Conservation (phyloP, 2,113 vertebrate species). For the Etheostoma cragini region DNA sequence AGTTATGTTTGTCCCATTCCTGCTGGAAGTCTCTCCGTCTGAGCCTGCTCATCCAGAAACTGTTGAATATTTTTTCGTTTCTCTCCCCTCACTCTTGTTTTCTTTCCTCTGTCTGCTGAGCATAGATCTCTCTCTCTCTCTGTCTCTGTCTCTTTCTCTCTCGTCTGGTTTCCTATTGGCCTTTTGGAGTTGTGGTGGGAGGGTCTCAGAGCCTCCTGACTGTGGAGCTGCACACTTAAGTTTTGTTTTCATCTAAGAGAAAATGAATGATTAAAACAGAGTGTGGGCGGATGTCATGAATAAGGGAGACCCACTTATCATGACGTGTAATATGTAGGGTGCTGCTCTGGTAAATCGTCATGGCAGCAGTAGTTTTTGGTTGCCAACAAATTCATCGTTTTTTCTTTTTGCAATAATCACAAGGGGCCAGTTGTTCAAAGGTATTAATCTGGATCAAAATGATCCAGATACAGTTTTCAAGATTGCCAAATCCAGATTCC, state of each 20-base stretch:
- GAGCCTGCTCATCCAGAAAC: slow-evolving; percentile 89
- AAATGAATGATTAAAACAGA: slow-evolving; percentile 28
- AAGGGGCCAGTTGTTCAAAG: too few relatives aligned
- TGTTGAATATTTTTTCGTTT: slow-evolving; percentile 66
- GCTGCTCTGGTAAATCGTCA: neutral
- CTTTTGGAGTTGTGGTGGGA: slow-evolving; percentile 9
- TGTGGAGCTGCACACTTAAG: slow-evolving; percentile 40
- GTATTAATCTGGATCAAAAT: too few relatives aligned
- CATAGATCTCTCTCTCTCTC: neutral
- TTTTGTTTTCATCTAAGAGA: slow-evolving; percentile 17
- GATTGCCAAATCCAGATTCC: too few relatives aligned
- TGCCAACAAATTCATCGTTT: neutral
- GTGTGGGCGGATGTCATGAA: neutral
- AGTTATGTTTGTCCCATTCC: slow-evolving; percentile 54
- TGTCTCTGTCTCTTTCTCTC: too few relatives aligned
- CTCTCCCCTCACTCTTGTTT: slow-evolving; percentile 45
- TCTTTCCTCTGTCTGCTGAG: slow-evolving; percentile 34
- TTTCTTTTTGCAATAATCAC: neutral
- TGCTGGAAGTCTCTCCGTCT: slow-evolving; percentile 82
- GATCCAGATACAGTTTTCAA: too few relatives aligned
- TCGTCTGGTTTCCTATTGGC: slow-evolving; percentile 37
- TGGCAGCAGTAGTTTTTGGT: slow-evolving; percentile 11
- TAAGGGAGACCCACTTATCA: neutral
- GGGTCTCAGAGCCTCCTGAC: slow-evolving; percentile 23
- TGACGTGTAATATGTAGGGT: neutral